These are phyloP conservation scores for Phoeniculus purpureus DNA, from an alignment of 2,797 vertebrate species.

Conservation along the genomic window DNA sequence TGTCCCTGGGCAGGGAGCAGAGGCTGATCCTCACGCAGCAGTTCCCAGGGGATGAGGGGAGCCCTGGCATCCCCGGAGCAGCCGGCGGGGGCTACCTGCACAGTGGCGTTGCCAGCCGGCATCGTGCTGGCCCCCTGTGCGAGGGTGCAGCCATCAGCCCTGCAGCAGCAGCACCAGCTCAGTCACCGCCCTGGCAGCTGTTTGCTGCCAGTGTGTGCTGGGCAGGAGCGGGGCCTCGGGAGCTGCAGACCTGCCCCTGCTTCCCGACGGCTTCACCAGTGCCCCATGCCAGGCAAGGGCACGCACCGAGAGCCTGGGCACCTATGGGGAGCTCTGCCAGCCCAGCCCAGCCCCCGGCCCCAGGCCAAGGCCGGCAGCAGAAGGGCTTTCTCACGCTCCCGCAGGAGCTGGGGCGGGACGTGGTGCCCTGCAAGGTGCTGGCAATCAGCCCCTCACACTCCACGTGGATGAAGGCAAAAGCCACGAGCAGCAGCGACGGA, in stretches of 20 bases:
- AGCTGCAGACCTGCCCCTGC: neutral
- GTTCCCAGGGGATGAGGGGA: neutral
- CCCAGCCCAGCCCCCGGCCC: neutral
- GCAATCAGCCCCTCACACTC: neutral
- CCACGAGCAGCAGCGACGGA: rapidly evolving
- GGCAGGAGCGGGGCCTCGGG: neutral
- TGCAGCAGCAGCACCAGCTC: neutral
- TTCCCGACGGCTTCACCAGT: rapidly evolving
- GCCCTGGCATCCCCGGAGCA: neutral
- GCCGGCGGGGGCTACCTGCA: rapidly evolving
- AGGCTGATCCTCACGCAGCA: rapidly evolving
- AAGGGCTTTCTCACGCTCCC: rapidly evolving
- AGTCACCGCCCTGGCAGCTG: neutral
- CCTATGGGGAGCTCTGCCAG: rapidly evolving
- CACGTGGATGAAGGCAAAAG: rapidly evolving
- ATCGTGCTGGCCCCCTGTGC: rapidly evolving
- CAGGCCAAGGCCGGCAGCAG: rapidly evolving
- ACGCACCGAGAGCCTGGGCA: rapidly evolving
- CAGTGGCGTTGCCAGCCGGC: rapidly evolving
- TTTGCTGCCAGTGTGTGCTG: neutral
- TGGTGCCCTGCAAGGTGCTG: rapidly evolving
- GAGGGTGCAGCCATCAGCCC: neutral
- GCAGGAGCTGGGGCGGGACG: neutral
- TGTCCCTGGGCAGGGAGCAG: neutral
- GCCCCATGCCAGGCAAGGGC: rapidly evolving